Base-by-base conservation (phyloP, 2,113 vertebrate species). In the Donacobius atricapilla region DNA sequence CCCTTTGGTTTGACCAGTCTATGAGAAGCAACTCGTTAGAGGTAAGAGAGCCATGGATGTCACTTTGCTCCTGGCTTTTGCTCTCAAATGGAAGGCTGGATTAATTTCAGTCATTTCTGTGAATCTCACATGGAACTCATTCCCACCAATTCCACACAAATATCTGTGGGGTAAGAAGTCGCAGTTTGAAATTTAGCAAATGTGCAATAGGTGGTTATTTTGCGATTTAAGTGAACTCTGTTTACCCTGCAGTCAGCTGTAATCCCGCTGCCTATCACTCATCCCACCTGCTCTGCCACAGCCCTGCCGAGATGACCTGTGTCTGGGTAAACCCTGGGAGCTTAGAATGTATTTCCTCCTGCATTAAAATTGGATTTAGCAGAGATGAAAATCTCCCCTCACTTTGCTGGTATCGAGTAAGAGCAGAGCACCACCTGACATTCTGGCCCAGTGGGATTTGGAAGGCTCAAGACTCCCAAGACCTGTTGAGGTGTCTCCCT, bases 341-440 rank as follows among this genome's bases (percentile, higher is more conserved):
- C 20, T 14, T n/a, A 6, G 48, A 61, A 48, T 5, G 15, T 51
- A 15, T 78, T 76, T 51, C 44, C 89, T 85, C 47, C 75, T 53
- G 44, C 11, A 15, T 53, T 83, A 5, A 61, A 50, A 53, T 15
- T 58, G 24, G 37, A 60, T 89, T 68, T 65, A 25, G 22, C 71
- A n/a, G 69, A 75, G 47, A 50, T 11, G 4, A 66, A 79, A 65
- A 7, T 37, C 57, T 72, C 40, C 45, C 15, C 45, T 61, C 25
- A 7, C 28, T 68, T 37, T 69, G 20, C 76, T 42, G 30, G 39
- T 73, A 31, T 54, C 0, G 0, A 37, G 20, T 45, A 33, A 50
- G 39, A 84, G 86, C 37, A 73, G 63, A 61, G 39, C 61, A 77
- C 21, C 73, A 16, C 54, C 48, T 73, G 86, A 51, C 70, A 51